These are phyloP conservation scores for Meriones psammophilus DNA, from an alignment of 2,797 vertebrate genomes.

Conservation along the genomic window DNA sequence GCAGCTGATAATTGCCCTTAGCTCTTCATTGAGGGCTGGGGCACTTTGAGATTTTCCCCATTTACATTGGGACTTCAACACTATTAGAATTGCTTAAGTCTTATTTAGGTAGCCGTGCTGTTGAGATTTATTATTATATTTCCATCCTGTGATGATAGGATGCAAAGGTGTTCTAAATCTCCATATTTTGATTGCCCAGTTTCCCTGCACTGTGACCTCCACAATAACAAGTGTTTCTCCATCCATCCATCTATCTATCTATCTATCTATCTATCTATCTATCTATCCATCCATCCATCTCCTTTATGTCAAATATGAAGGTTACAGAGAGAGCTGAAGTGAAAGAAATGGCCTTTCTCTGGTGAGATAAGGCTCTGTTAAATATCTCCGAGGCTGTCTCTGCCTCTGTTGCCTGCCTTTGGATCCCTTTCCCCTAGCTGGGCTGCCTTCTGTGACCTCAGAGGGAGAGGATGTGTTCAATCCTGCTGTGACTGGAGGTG, in stretches of 20 bases:
- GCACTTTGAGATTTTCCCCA: not conserved
- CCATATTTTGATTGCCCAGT: not conserved
- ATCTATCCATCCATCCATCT: no score
- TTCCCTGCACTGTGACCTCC: not conserved
- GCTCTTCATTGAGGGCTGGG: not conserved
- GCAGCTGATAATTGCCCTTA: not conserved
- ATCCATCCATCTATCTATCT: not conserved
- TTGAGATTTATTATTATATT: not conserved
- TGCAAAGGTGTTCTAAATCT: not conserved
- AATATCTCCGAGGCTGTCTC: not conserved
- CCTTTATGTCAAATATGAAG: not conserved
- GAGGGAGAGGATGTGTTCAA: no score
- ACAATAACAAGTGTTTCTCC: not conserved
- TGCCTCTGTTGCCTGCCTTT: no score
- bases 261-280: no score
- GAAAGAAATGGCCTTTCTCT: not conserved
- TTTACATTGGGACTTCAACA: not conserved
- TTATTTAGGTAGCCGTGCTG: not conserved
- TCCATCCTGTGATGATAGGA: not conserved
- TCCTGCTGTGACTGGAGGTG: no score
- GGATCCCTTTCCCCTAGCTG: no score
- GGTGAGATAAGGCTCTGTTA: not conserved
- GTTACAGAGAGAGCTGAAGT: not conserved
- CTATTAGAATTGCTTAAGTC: not conserved
- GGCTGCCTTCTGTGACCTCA: no score